These are phyloP conservation scores for Drosophila tanythrix DNA, from an alignment of 2,888 invertebrate species.

Conservation along the genomic window DNA sequence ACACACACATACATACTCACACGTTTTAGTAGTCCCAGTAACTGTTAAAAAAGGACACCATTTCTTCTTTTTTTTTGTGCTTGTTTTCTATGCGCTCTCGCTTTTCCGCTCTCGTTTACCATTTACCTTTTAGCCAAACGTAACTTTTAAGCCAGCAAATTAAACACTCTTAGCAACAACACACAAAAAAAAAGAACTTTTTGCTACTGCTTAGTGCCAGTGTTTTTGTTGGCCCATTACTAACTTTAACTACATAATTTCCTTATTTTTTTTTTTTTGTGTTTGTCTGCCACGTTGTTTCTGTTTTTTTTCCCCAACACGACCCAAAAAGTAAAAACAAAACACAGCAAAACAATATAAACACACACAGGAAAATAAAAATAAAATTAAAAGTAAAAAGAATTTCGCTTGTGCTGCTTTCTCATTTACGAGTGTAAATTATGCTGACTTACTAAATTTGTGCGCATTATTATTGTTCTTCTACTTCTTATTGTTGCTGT, in stretches of 20 bases:
- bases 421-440: constrained; percentile 43
- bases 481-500: constrained; percentile 29
- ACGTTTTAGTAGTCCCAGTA: constrained; percentile 43
- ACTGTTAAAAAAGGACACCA: constrained; percentile 65
- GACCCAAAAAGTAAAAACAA: constrained; percentile 52
- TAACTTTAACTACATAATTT: constrained; percentile 60
- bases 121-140: constrained; percentile 62
- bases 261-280: constrained; percentile 35
- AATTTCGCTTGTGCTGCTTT: constrained; percentile 72
- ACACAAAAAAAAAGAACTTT: constrained; percentile 55
- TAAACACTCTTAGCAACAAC: constrained; percentile 77
- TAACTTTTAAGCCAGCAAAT: constrained; percentile 79
- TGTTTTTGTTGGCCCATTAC: constrained; percentile 57
- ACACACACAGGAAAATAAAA: constrained; percentile 35
- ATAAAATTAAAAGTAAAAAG: constrained; percentile 30
- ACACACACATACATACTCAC: constrained; percentile 12
- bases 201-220: constrained; percentile 40
- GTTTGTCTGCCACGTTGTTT: constrained; percentile 19
- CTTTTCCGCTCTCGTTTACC: constrained; percentile 45
- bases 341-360: constrained; percentile 34
- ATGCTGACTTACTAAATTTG: constrained; percentile 69
- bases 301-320: constrained; percentile 35
- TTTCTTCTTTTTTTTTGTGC: constrained; percentile 41
- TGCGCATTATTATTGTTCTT: constrained; percentile 58
- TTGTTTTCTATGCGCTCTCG: constrained; percentile 44